Percentiles rank a stretch among this genome's conserved stretches.
Evolutionary conservation across 2,797 vertebrate species (phyloP).

Genomic region (Notolepis coatsorum): DNA sequence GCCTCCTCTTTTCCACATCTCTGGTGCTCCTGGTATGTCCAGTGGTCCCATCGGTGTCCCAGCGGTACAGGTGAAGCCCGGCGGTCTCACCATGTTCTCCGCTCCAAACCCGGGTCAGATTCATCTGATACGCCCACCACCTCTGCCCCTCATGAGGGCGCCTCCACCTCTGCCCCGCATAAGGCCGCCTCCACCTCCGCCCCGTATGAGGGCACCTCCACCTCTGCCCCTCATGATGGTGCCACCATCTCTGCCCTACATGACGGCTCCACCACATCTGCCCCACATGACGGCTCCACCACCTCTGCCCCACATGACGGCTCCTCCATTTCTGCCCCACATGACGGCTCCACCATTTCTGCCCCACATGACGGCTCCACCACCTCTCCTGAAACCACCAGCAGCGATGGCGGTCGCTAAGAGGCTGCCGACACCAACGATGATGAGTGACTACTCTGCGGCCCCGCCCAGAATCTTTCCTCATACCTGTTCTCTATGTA

Average conservation of each 20-base stretch:
- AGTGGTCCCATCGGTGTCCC: not conserved
- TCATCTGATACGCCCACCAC: too few relatives aligned
- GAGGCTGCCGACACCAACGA: conserved; percentile 84
- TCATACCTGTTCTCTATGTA: conserved; percentile 98
- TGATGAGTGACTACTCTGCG: conserved; percentile 95
- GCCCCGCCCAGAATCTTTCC: conserved; percentile 92
- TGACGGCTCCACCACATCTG: too few relatives aligned
- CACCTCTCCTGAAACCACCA: not conserved
- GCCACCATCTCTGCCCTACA: not conserved
- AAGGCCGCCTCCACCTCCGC: too few relatives aligned
- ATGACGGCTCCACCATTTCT: not conserved
- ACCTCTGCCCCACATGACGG: accelerated
- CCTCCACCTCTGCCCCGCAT: too few relatives aligned
- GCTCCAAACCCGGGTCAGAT: too few relatives aligned
- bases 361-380: not conserved
- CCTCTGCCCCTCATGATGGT: too few relatives aligned
- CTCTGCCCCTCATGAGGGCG: too few relatives aligned
- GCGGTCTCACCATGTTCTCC: not conserved
- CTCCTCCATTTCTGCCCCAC: not conserved
- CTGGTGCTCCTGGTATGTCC: not conserved
- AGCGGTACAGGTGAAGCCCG: not conserved
- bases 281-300: not conserved
- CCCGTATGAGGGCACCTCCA: too few relatives aligned
- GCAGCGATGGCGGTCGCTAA: conserved; percentile 41
- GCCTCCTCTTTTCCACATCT: not conserved